Evolutionary conservation across 2,888 invertebrate genomes (phyloP), one percentile per base, ranked within the genome.

Genomic region (Agriopis aurantiaria): DNA sequence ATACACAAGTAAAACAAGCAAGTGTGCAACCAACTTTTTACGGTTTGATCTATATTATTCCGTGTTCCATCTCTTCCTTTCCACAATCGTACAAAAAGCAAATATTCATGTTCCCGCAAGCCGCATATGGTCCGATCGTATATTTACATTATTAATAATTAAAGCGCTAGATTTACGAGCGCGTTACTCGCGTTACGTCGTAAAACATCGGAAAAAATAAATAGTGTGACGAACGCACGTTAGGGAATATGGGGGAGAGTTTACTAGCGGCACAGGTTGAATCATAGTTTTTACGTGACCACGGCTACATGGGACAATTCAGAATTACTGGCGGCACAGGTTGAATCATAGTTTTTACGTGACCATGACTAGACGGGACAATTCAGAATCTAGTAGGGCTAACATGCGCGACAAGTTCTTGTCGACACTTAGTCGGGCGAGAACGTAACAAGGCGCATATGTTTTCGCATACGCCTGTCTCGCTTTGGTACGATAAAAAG

Each of bases 141-240:
- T 77, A 73, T 71, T 71, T 71, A 71, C 74, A 78, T 78, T 80
- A 83, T 84, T 83, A 82, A 84, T 83, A 82, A 84, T 83, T 83
- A 82, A 81, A 82, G 69, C 70, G 33, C 58, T 65, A 71, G 80
- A 84, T 84, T 83, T 84, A 84, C 81, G 73, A 81, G 75, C 74
- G 72, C 73, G 75, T 76, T 77, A 78, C 80, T 77, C 75, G 73
- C 71, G 74, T 72, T 71, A 69, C 71, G 57, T 80, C 80, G 79
- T 80, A 80, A 80, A 79, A 72, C 69, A 58, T 60, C 72, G 69
- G 71, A 67, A 78, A 74, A 78, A 76, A 78, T 78, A 78, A 75
- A 74, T 75, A 76, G 78, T 78, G 74, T 67, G 73, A 66, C 60
- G 72, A 77, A 74, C 69, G 64, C 69, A 43, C 75, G 60, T 60